Base-by-base conservation (phyloP, 2,113 vertebrate species). In the Ceyx margarethae region DNA sequence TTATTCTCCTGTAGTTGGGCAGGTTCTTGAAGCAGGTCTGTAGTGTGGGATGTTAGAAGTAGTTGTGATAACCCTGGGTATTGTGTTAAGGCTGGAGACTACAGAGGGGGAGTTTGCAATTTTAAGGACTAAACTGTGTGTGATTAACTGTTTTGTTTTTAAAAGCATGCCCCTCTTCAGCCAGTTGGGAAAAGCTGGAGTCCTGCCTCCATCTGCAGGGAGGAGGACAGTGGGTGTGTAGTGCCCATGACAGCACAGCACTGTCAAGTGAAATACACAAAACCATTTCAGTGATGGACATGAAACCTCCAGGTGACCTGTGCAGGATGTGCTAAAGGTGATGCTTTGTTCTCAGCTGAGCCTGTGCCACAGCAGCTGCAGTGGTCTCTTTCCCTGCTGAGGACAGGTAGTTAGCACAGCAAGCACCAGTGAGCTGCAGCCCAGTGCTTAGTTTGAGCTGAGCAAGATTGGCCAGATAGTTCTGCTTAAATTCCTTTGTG, bases 1-100 rank as follows among this genome's bases (percentile, higher is more conserved):
- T 65, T 68, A 6, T 26, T 51, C 9, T 61, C 15, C 29, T 0
- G 0, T 46, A 1, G 6, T 46, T 11, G 9, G 3, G 33, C 57
- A 46, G 19, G 25, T 85, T 15, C 25, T 28, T 80, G 43, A 35
- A 77, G 42, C 25, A 28, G 25, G 5, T 80, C 73, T 71, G 91
- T 25, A 31, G 53, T 31, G 28, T 31, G 29, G 33, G 7, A 5
- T 4, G 1, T 54, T 42, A 45, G 51, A 42, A 19, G 60, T 65
- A 42, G 26, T 46, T 82, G 0, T 15, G 16, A 25, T 46, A 72
- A 45, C 33, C 20, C 11, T 51, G 16, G 15, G 21, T 60, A 5
- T 5, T 1, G 3, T 1, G 3, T 40, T 69, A 54, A 40, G 57
- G 29, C 67, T 88, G 54, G 13, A n/a, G 35, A 40, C 42, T 60